Evolutionary conservation across 2,888 invertebrate genomes (phyloP).

Genomic region (Patella ulyssiponensis): DNA sequence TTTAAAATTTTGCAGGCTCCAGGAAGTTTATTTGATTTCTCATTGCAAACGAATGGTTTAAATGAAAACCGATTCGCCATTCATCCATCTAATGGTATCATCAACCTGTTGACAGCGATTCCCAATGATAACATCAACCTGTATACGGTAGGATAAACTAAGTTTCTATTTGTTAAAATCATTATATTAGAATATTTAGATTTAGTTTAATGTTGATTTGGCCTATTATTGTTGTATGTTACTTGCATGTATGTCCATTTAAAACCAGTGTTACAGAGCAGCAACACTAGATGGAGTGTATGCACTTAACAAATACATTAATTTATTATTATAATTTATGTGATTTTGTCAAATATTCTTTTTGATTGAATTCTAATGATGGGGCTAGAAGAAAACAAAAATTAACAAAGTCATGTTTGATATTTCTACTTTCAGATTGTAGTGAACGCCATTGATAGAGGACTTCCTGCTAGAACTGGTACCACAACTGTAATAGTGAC

Average conservation of each 20-base stretch:
- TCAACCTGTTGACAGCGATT: slow-evolving; percentile 57
- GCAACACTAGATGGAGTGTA: too few relatives aligned
- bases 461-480: background rate
- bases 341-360: background rate
- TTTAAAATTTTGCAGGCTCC: slow-evolving; percentile 45
- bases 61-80: slow-evolving; percentile 56
- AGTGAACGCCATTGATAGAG: background rate
- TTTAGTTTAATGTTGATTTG: too few relatives aligned
- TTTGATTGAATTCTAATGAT: background rate
- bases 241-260: too few relatives aligned
- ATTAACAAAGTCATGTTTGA: background rate
- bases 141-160: slow-evolving; percentile 48
- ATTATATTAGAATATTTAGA: too few relatives aligned
- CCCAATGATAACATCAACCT: slow-evolving; percentile 46
- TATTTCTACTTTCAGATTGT: background rate
- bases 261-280: too few relatives aligned
- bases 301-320: background rate
- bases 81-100: slow-evolving; percentile 56
- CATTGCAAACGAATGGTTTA: slow-evolving; percentile 41
- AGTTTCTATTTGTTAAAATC: too few relatives aligned
- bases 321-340: background rate
- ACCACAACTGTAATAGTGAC: background rate
- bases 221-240: too few relatives aligned
- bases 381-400: too few relatives aligned
- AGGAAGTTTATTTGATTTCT: slow-evolving; percentile 42